Percentiles rank a stretch among this genome's conserved stretches.
Conservation (phyloP, 1,140 invertebrate species). For the Fopius arisanus region DNA sequence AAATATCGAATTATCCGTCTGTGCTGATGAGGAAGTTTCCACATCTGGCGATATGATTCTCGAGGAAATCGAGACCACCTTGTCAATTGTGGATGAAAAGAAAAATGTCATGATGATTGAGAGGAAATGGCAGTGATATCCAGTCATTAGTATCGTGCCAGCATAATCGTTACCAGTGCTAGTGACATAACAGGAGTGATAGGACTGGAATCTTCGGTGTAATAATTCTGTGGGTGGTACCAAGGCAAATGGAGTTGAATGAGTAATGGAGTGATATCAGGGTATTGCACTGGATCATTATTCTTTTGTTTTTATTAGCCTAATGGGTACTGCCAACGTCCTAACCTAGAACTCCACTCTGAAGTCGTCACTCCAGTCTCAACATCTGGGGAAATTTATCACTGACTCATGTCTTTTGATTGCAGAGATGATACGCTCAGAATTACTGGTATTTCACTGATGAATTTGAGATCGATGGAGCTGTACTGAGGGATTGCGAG, state of each 20-base stretch:
- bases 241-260: not conserved
- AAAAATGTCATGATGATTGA: not conserved
- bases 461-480: slow-evolving; percentile 42
- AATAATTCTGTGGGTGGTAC: not conserved
- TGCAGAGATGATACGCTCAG: too few species aligned
- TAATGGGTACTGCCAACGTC: not conserved
- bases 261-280: not conserved
- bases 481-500: too few species aligned
- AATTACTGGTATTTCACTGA: too few species aligned
- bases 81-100: not conserved
- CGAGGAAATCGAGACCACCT: not conserved
- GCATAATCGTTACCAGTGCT: not conserved
- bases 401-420: too few species aligned
- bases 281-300: too few species aligned
- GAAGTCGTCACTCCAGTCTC: too few species aligned
- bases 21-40: not conserved
- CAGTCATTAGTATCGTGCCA: not conserved
- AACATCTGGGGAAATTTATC: too few species aligned
- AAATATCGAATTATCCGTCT: not conserved
- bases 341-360: not conserved
- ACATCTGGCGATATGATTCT: not conserved
- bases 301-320: too few species aligned
- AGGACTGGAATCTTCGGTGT: slow-evolving; percentile 28
- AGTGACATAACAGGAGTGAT: slow-evolving; percentile 33
- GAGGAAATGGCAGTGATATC: not conserved